A percentile compares a stretch with the other conserved stretches of the same genome.
Evolutionary conservation across 2,888 invertebrate genomes (phyloP).

Genomic region (Corythucha ciliata): DNA sequence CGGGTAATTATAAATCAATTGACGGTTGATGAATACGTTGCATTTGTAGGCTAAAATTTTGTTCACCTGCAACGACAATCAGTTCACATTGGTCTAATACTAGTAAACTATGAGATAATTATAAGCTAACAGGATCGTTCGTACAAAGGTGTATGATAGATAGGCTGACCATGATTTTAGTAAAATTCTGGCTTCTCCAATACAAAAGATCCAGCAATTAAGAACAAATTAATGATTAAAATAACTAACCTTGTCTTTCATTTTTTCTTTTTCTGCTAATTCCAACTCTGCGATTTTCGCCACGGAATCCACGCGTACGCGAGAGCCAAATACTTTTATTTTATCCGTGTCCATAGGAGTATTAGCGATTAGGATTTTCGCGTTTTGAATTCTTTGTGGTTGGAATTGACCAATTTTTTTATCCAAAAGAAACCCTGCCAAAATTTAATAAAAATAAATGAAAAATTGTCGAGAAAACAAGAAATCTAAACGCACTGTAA

Average conservation of each 20-base stretch:
- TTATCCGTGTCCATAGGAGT: constrained; percentile 99
- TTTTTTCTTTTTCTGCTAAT: constrained; percentile 96
- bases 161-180: no score
- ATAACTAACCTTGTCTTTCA: constrained; percentile 92
- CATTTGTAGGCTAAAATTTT: constrained; percentile 89
- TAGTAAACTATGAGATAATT: no score
- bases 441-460: constrained; percentile 38
- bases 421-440: constrained; percentile 87
- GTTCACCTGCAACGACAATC: constrained; percentile 54
- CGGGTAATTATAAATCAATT: constrained; percentile 99
- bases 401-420: constrained; percentile 97
- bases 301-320: constrained; percentile 85
- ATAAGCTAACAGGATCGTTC: no score
- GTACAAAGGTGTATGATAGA: no score
- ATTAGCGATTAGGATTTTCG: constrained; percentile 94
- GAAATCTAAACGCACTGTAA: not conserved
- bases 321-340: constrained; percentile 96
- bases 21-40: constrained; percentile 97
- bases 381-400: constrained; percentile 90
- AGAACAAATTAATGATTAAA: not conserved
- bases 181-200: no score
- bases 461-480: constrained; percentile 1
- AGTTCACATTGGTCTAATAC: no score
- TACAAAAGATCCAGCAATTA: no score
- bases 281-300: constrained; percentile 96